A percentile compares a stretch with the other conserved stretches of the same genome.
Conservation (phyloP, 2,888 invertebrate genomes). For the Melinopterus prodromus region DNA sequence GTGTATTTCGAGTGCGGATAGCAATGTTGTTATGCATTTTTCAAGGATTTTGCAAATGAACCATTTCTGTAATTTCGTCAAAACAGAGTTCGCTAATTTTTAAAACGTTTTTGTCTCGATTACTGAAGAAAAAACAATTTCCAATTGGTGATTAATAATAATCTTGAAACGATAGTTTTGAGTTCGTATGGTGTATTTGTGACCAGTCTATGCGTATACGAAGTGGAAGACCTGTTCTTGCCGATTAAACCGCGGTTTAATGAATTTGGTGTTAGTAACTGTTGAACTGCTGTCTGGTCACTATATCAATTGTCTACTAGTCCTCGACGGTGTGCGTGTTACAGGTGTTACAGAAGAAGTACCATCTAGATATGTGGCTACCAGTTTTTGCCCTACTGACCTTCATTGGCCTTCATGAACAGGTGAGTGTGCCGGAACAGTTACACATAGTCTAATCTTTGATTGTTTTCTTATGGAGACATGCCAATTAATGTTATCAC, state of each 20-base stretch:
- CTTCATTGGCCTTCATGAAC: slow-evolving; percentile 4
- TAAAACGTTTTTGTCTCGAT: too few relatives aligned
- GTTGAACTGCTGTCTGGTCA: background rate
- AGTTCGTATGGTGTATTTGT: background rate
- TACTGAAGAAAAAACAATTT: too few relatives aligned
- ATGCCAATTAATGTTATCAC: background rate
- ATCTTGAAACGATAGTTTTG: too few relatives aligned
- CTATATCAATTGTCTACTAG: background rate
- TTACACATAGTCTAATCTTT: background rate
- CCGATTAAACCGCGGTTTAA: background rate
- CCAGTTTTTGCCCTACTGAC: background rate
- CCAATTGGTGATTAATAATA: too few relatives aligned
- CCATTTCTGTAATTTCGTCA: too few relatives aligned
- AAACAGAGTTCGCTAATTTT: too few relatives aligned
- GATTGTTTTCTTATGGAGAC: background rate
- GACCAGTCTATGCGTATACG: background rate
- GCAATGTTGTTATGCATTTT: too few relatives aligned
- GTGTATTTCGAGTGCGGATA: too few relatives aligned
- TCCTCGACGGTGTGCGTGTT: background rate
- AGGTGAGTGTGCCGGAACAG: background rate
- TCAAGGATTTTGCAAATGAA: too few relatives aligned
- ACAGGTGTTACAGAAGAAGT: background rate
- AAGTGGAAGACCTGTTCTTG: background rate
- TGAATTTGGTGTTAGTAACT: background rate
- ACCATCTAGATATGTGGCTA: background rate